phyloP scores from a whole-genome alignment of 2,113 vertebrate species.

The Phrynocephalus versicolor region DNA sequence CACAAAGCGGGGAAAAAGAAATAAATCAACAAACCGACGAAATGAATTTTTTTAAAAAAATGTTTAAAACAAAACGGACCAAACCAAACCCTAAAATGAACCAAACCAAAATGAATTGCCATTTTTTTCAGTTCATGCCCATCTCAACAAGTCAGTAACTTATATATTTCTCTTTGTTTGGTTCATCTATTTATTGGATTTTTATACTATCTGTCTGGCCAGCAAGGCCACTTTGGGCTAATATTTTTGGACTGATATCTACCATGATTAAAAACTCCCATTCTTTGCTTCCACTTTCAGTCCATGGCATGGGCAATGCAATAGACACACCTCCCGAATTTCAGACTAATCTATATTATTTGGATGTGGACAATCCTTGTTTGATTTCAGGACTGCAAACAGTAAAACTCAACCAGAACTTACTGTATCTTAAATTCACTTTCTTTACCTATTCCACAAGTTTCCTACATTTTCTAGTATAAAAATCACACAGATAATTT shows the following conservation, averaged over 20 bases:
- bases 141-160: too few relatives aligned
- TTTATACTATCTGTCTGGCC: too few relatives aligned
- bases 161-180: too few relatives aligned
- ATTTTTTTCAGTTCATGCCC: too few relatives aligned
- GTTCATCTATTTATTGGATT: too few relatives aligned
- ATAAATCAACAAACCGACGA: too few relatives aligned
- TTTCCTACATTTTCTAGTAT: background rate
- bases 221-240: too few relatives aligned
- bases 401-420: background rate
- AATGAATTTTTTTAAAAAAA: too few relatives aligned
- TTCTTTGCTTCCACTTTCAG: background rate
- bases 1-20: too few relatives aligned
- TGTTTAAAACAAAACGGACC: too few relatives aligned
- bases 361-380: background rate
- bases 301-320: background rate
- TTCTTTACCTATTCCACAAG: background rate
- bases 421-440: background rate
- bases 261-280: background rate
- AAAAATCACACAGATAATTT: background rate
- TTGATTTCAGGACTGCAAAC: background rate
- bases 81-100: too few relatives aligned
- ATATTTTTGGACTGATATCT: background rate
- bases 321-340: background rate
- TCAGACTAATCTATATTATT: background rate
- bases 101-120: too few relatives aligned